Conservation (phyloP, 2,888 invertebrate genomes). For the Caenorhabditis macrosperma region DNA sequence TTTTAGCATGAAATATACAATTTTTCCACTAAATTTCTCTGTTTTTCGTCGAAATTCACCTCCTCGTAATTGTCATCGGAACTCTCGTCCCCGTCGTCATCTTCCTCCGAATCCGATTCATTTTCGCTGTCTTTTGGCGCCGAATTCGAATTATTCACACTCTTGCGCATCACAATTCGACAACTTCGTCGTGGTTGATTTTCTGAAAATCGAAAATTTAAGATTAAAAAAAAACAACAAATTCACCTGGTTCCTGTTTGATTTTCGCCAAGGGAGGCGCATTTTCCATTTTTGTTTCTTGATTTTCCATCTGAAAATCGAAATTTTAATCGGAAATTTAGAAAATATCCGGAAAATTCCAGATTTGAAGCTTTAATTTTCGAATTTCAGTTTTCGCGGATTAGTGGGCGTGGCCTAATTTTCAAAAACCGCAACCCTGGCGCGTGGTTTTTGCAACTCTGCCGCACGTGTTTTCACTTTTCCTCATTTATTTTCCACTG, state of each 20-base stretch:
- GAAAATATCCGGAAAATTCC: background rate
- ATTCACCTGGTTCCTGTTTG: background rate
- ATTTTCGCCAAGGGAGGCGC: background rate
- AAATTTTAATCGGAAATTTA: background rate
- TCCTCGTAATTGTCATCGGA: background rate
- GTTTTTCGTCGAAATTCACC: too few species aligned
- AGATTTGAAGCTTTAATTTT: conserved; percentile 7
- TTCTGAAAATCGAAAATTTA: background rate
- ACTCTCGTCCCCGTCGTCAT: background rate
- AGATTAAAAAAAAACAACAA: background rate
- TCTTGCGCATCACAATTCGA: conserved; percentile 1
- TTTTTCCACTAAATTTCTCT: too few species aligned
- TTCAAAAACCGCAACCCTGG: conserved; percentile 2
- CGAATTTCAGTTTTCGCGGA: conserved; percentile 8
- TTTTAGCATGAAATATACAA: too few species aligned
- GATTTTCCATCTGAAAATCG: background rate
- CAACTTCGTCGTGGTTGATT: background rate
- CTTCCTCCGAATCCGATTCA: background rate
- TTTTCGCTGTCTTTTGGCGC: background rate
- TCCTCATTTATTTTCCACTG: background rate
- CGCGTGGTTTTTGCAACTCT: conserved; percentile 11
- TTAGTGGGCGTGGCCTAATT: conserved; percentile 15
- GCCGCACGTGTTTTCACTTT: conserved; percentile 10
- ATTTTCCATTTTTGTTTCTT: background rate
- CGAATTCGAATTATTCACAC: background rate